Conservation (phyloP, 2,113 vertebrate species). For the Cercocebus atys region DNA sequence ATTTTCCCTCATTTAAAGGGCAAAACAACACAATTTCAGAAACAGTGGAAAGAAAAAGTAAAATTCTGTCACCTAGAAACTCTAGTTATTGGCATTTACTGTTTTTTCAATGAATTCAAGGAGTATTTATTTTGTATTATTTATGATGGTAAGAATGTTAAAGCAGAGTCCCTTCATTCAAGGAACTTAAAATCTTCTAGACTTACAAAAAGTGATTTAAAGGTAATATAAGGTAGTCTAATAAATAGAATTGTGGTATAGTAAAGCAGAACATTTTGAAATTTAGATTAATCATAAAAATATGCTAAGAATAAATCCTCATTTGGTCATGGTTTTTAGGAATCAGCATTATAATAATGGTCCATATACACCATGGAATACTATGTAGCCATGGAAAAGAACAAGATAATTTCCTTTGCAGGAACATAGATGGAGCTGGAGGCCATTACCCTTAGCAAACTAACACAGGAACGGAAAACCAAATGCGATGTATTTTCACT, state of each 20-base stretch:
- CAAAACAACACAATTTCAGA: neutral
- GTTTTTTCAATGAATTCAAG: neutral
- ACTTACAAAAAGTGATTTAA: neutral
- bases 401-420: too few species aligned
- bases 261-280: neutral
- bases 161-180: neutral
- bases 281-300: conserved; percentile 1
- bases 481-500: too few species aligned
- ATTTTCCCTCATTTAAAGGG: neutral
- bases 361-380: too few species aligned
- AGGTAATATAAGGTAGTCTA: neutral
- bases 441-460: too few species aligned
- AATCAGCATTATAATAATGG: neutral
- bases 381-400: too few species aligned
- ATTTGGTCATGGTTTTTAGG: neutral
- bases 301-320: neutral
- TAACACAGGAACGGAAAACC: too few species aligned
- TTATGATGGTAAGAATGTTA: neutral
- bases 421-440: too few species aligned
- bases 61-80: neutral
- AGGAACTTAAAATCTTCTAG: neutral
- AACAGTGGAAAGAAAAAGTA: neutral
- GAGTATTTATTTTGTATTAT: neutral
- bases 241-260: neutral
- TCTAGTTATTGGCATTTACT: neutral